phyloP scores from a whole-genome alignment of 2,113 vertebrate genomes.

The Danio rerio region DNA sequence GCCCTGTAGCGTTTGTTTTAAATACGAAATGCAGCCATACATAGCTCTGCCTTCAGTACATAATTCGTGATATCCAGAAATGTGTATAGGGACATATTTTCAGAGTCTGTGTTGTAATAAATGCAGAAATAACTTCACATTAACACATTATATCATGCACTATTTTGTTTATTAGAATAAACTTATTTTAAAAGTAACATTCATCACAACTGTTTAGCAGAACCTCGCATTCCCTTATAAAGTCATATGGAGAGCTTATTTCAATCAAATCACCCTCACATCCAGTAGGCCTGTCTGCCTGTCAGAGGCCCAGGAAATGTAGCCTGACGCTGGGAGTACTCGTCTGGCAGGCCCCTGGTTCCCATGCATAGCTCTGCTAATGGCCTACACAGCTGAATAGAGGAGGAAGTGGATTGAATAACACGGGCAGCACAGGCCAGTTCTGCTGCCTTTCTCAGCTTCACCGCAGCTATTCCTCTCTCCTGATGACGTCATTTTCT shows the following conservation, averaged over 20 bases:
- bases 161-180: neutral
- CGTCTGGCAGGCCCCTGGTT: conserved; percentile 66
- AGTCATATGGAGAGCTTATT: conserved; percentile 8
- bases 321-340: conserved; percentile 43
- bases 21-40: too few relatives aligned
- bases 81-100: too few relatives aligned
- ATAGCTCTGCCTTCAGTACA: too few relatives aligned
- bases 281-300: conserved; percentile 1
- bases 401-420: conserved; percentile 68
- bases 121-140: too few relatives aligned
- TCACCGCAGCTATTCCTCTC: conserved; percentile 55
- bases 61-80: too few relatives aligned
- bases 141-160: neutral
- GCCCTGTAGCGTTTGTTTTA: too few relatives aligned
- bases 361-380: conserved; percentile 76
- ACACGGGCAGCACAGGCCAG: conserved; percentile 63
- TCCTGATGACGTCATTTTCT: conserved; percentile 56
- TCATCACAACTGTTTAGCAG: neutral
- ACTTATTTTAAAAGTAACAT: neutral
- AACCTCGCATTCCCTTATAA: neutral
- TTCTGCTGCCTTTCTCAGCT: conserved; percentile 42
- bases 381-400: conserved; percentile 76
- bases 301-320: conserved; percentile 35
- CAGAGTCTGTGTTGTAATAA: too few relatives aligned
- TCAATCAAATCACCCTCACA: neutral